Conservation (phyloP, 37 sponge, comb jelly and placozoan species). For the Axinella damicornis region DNA sequence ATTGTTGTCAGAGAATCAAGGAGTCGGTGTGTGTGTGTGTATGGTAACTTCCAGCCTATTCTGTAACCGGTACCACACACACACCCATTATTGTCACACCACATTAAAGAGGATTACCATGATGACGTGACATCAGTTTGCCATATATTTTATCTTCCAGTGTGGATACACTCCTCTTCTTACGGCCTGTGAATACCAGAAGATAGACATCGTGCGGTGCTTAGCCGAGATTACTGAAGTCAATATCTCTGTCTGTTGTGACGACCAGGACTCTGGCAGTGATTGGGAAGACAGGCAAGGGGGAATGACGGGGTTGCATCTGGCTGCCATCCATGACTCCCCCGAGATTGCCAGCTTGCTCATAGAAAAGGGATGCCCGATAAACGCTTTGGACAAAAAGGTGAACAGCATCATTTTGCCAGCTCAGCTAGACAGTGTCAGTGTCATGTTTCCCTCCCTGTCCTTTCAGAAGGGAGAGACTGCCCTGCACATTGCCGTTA, state of each 20-base stretch:
- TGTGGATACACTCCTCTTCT: slow-evolving; percentile 54
- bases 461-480: slow-evolving; percentile 39
- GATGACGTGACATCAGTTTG: no score
- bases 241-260: no score
- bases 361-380: not conserved
- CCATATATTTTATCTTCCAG: no score
- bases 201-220: slow-evolving; percentile 7
- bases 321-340: slow-evolving; percentile 71
- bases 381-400: slow-evolving; percentile 1
- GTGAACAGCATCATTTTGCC: no score
- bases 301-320: slow-evolving; percentile 48
- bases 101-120: no score
- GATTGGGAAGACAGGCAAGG: not conserved
- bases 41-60: no score
- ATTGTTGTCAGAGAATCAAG: no score
- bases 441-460: not conserved
- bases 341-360: slow-evolving; percentile 34
- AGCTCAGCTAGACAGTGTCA: no score
- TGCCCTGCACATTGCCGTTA: slow-evolving; percentile 63
- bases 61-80: no score
- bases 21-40: no score
- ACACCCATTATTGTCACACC: no score
- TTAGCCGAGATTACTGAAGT: no score
- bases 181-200: slow-evolving; percentile 54
- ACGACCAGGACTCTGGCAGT: not conserved